Conservation (phyloP, 2,888 invertebrate species). For the Apeira syringaria region DNA sequence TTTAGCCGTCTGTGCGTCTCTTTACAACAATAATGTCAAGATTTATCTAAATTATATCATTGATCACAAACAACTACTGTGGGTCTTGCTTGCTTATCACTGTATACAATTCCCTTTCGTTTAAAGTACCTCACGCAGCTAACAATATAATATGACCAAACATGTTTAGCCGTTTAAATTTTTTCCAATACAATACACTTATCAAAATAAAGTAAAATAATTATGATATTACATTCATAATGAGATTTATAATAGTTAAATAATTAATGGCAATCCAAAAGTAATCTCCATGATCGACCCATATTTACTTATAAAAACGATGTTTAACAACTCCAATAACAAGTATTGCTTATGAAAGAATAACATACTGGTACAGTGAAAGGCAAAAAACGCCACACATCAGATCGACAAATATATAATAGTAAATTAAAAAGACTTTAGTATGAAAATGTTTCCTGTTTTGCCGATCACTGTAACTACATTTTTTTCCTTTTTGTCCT, state of each 20-base stretch:
- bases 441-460: too few relatives aligned
- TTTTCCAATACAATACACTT: conserved; percentile 31
- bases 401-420: too few relatives aligned
- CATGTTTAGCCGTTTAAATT: conserved; percentile 9
- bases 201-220: conserved; percentile 22
- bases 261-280: conserved; percentile 31
- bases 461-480: conserved; percentile 19
- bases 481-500: conserved; percentile 50
- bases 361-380: conserved; percentile 28
- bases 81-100: background rate
- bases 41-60: too few relatives aligned
- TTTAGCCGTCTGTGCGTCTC: too few relatives aligned
- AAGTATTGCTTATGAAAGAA: conserved; percentile 29
- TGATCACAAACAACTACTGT: too few relatives aligned
- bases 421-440: too few relatives aligned
- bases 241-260: conserved; percentile 33
- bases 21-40: too few relatives aligned
- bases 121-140: conserved; percentile 8
- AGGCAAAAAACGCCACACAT: conserved; percentile 13
- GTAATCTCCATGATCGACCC: conserved; percentile 18
- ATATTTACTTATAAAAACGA: conserved; percentile 21
- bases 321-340: conserved; percentile 33
- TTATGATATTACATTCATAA: conserved; percentile 22
- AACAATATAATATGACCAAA: conserved; percentile 5
- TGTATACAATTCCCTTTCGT: conserved; percentile 3